Evolutionary conservation across 2,113 vertebrate genomes (phyloP).

Genomic region (Semicossyphus pulcher): DNA sequence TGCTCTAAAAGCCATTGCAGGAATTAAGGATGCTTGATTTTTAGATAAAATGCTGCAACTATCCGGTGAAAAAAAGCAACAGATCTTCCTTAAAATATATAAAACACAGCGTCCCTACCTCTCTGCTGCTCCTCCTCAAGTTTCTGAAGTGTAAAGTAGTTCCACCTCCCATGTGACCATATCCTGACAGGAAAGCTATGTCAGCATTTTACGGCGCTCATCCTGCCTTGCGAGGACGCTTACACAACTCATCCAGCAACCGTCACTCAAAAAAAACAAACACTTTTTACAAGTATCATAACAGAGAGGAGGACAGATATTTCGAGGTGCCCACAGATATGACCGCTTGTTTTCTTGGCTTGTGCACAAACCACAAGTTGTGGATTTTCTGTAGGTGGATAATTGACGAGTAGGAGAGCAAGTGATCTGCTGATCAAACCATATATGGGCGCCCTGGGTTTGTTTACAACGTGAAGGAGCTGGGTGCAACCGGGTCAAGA

Average conservation of each 20-base stretch:
- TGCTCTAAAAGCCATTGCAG: slow-evolving; percentile 65
- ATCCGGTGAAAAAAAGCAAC: slow-evolving; percentile 7
- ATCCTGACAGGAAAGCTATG: slow-evolving; percentile 77
- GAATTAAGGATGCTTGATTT: background rate
- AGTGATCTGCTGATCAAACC: slow-evolving; percentile 33
- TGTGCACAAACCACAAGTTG: slow-evolving; percentile 13
- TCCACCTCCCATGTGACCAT: slow-evolving; percentile 79
- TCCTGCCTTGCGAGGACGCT: slow-evolving; percentile 67
- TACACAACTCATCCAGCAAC: slow-evolving; percentile 57
- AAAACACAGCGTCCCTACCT: slow-evolving; percentile 55
- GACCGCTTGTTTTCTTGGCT: slow-evolving; percentile 36
- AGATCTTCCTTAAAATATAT: background rate
- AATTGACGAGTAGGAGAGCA: slow-evolving; percentile 31
- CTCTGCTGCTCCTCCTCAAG: slow-evolving; percentile 27
- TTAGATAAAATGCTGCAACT: background rate
- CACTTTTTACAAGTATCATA: slow-evolving; percentile 45
- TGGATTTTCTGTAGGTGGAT: slow-evolving; percentile 41
- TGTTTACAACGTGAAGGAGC: slow-evolving; percentile 29
- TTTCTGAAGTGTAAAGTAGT: slow-evolving; percentile 59
- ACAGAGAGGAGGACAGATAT: slow-evolving; percentile 31
- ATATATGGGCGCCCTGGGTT: slow-evolving; percentile 21
- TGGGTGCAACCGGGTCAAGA: slow-evolving; percentile 47
- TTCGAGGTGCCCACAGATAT: slow-evolving; percentile 29
- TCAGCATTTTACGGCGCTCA: slow-evolving; percentile 75
- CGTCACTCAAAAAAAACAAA: slow-evolving; percentile 34